These are phyloP conservation scores for Argyra leucocephala DNA, from an alignment of 2,888 invertebrate genomes.

Conservation along the genomic window DNA sequence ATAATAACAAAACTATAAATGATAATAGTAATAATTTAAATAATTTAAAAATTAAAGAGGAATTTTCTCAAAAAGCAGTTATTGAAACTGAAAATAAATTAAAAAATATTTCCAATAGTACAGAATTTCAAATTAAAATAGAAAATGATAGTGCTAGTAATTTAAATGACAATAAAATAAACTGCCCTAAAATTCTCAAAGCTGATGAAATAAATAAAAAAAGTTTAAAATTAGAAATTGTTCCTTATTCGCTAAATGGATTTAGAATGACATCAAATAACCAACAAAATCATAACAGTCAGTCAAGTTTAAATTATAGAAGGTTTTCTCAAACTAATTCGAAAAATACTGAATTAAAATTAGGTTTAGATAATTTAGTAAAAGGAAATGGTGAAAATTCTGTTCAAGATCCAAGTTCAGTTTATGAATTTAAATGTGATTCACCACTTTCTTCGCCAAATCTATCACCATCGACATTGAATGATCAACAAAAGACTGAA, in stretches of 20 bases:
- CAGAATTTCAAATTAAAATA: neutral
- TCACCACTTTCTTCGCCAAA: neutral
- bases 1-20: no score
- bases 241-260: neutral
- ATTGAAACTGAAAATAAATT: no score
- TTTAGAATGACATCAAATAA: no score
- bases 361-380: neutral
- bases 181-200: neutral
- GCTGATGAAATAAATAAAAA: neutral
- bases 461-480: neutral
- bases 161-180: conserved; percentile 7
- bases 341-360: neutral
- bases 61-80: neutral
- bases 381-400: neutral
- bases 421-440: neutral
- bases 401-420: neutral
- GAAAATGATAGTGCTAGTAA: neutral
- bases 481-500: conserved; percentile 12
- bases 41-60: neutral
- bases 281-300: no score
- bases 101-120: no score
- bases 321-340: neutral
- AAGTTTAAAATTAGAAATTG: neutral
- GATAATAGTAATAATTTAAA: neutral
- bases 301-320: no score